These are phyloP conservation scores for Emmelina monodactyla DNA, from an alignment of 2,888 invertebrate species.

Conservation along the genomic window DNA sequence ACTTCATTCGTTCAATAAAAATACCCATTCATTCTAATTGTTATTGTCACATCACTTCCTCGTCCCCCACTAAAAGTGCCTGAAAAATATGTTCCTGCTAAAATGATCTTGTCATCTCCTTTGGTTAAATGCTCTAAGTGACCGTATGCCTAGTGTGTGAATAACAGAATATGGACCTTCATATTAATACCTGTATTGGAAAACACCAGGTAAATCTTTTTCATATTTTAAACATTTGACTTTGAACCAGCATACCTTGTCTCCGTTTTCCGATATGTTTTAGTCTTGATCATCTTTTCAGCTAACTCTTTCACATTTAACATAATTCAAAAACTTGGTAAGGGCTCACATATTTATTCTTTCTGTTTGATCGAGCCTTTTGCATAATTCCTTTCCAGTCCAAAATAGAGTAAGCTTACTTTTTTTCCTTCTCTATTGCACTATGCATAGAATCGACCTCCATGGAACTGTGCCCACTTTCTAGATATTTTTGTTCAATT, in stretches of 20 bases:
- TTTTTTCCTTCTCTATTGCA: conserved; percentile 4
- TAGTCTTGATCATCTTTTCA: conserved; percentile 7
- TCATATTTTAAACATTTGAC: conserved; percentile 6
- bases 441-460: conserved; percentile 3
- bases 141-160: background rate
- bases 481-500: conserved; percentile 7
- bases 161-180: conserved; percentile 5
- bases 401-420: background rate
- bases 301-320: conserved; percentile 4
- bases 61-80: too few species aligned
- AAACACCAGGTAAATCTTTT: conserved; percentile 7
- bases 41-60: too few species aligned
- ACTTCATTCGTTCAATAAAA: too few species aligned
- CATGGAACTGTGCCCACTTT: conserved; percentile 7
- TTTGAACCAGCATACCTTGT: conserved; percentile 8
- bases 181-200: conserved; percentile 9
- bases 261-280: conserved; percentile 6
- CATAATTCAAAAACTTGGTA: background rate
- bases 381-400: conserved; percentile 3
- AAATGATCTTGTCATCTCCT: too few species aligned
- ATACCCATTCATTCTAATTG: too few species aligned
- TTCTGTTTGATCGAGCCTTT: background rate
- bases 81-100: too few species aligned
- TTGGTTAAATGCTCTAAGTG: too few species aligned
- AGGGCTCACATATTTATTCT: background rate